phyloP scores from a whole-genome alignment of 2,797 vertebrate species.

The Pseudochromis fuscus region DNA sequence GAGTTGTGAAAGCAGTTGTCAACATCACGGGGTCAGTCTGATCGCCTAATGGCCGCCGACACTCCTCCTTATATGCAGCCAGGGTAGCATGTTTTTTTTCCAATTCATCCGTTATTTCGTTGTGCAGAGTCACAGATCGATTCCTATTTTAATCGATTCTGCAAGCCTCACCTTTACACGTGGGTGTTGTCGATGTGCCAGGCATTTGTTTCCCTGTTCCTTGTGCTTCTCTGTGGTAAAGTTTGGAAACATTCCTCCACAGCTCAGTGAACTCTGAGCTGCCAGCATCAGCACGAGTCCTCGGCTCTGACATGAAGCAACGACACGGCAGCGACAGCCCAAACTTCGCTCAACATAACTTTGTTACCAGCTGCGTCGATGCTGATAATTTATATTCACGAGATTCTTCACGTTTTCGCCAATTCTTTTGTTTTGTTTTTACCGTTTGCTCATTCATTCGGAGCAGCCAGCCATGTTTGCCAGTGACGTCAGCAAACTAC shows the following conservation, averaged over 20 bases:
- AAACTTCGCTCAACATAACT: constrained; percentile 13
- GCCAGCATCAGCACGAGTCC: constrained; percentile 16
- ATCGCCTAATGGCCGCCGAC: background rate
- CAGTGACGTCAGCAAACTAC: constrained; percentile 68
- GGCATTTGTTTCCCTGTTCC: constrained; percentile 37
- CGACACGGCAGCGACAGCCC: background rate
- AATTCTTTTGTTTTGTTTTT: constrained; percentile 20
- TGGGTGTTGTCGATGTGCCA: background rate
- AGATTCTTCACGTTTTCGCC: background rate
- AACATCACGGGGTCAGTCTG: background rate
- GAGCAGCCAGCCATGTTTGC: constrained; percentile 63
- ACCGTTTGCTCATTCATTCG: background rate
- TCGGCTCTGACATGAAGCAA: constrained; percentile 60
- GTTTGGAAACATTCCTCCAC: constrained; percentile 52
- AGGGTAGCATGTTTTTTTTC: background rate
- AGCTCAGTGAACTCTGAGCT: constrained; percentile 43
- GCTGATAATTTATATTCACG: rapidly evolving
- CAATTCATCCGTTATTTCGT: background rate
- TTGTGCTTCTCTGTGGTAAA: constrained; percentile 30
- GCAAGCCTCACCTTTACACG: constrained; percentile 59
- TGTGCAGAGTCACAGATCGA: background rate
- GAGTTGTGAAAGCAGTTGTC: background rate
- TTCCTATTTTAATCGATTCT: background rate
- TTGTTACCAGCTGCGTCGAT: rapidly evolving
- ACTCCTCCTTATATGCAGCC: background rate